phyloP scores from a whole-genome alignment of 2,113 vertebrate species.

The Eublepharis macularius region DNA sequence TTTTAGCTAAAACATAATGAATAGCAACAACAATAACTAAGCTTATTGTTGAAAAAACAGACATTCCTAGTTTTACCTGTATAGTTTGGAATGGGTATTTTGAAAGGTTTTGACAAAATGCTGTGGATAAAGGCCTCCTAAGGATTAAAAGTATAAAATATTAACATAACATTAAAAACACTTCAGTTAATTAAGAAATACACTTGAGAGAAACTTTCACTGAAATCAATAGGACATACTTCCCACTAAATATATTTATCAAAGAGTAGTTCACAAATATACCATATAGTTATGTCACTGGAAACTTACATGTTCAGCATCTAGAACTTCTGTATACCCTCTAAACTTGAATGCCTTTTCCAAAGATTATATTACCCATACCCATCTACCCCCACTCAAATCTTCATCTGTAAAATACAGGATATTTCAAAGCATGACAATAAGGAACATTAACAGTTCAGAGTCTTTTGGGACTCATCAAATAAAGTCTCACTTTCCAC shows the following conservation, averaged over 20 bases:
- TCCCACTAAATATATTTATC: background rate
- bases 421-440: conserved; percentile 26
- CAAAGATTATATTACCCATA: background rate
- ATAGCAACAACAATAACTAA: background rate
- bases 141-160: conserved; percentile 59
- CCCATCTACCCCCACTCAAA: background rate
- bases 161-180: conserved; percentile 1
- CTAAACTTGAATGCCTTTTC: background rate
- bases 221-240: background rate
- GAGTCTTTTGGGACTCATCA: background rate
- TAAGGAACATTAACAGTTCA: conserved; percentile 28
- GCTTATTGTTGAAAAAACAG: background rate
- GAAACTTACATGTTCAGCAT: background rate
- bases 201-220: background rate
- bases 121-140: conserved; percentile 95
- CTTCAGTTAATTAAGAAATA: background rate
- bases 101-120: conserved; percentile 96
- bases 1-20: background rate
- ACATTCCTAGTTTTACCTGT: conserved; percentile 79
- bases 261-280: background rate
- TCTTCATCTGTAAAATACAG: background rate
- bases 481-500: background rate
- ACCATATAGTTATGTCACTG: background rate
- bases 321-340: too few species aligned
- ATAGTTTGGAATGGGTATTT: conserved; percentile 95